Evolutionary conservation across 1,140 invertebrate species (phyloP).

Genomic region (Bathynomus jamesi): DNA sequence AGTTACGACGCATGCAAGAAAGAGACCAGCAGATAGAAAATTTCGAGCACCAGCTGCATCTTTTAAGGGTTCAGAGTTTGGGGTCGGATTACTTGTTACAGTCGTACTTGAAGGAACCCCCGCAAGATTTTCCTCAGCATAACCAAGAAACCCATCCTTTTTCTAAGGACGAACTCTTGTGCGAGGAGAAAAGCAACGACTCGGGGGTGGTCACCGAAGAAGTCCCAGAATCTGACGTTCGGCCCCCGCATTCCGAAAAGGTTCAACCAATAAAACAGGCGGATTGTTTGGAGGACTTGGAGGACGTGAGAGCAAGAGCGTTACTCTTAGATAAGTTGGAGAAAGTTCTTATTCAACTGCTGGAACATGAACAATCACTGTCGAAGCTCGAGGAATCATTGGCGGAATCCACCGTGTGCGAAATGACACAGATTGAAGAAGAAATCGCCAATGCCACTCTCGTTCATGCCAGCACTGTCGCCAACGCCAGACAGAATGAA

Average conservation of each 20-base stretch:
- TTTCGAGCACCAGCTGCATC: conserved; percentile 66
- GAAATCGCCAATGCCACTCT: conserved; percentile 41
- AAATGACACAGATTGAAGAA: background rate
- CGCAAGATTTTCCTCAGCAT: background rate
- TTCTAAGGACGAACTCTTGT: conserved; percentile 41
- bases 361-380: conserved; percentile 27
- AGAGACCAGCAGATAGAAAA: conserved; percentile 67
- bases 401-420: background rate
- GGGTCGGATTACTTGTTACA: conserved; percentile 73
- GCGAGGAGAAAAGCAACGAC: conserved; percentile 47
- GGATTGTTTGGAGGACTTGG: conserved; percentile 49
- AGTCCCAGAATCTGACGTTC: conserved; percentile 5
- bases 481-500: conserved; percentile 57
- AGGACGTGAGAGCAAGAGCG: conserved; percentile 41
- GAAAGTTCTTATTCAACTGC: conserved; percentile 18
- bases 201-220: conserved; percentile 48
- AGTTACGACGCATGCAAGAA: conserved; percentile 56
- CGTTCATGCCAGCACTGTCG: conserved; percentile 48
- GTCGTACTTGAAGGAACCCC: conserved; percentile 56
- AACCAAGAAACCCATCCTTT: background rate
- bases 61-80: conserved; percentile 58
- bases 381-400: conserved; percentile 41
- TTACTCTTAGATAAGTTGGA: conserved; percentile 23
- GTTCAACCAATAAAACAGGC: conserved; percentile 9
- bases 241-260: background rate